Conservation (phyloP, 2,113 vertebrate species). For the Ardeotis arabs region DNA sequence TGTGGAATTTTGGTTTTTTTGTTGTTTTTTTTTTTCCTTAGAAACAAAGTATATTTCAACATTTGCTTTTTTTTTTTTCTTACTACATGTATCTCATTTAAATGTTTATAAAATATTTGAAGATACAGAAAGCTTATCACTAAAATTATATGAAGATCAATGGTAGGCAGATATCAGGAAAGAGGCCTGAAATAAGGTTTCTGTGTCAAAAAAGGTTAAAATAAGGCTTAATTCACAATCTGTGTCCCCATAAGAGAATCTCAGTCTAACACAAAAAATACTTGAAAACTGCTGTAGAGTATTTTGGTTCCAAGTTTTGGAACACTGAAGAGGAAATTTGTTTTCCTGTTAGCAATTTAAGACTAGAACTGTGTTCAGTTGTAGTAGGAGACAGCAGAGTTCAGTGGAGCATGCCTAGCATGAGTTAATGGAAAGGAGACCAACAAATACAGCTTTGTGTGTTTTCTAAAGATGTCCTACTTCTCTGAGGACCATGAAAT, state of each 20-base stretch:
- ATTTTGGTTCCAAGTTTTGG: background rate
- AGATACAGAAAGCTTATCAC: background rate
- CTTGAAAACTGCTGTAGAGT: background rate
- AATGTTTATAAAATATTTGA: background rate
- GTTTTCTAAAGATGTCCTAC: conserved; percentile 60
- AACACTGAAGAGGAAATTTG: background rate
- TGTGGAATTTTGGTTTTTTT: background rate
- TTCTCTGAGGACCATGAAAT: conserved; percentile 35
- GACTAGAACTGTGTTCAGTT: background rate
- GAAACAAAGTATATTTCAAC: background rate
- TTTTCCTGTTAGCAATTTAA: background rate
- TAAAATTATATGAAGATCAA: background rate
- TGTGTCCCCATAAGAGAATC: background rate
- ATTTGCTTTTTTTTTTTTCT: background rate
- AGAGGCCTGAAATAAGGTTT: background rate
- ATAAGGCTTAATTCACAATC: background rate
- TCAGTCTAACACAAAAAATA: background rate
- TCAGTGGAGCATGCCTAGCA: conserved; percentile 10
- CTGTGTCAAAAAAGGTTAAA: background rate
- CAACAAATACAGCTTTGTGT: conserved; percentile 56
- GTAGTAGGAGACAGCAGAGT: background rate
- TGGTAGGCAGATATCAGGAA: background rate
- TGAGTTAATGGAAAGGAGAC: conserved; percentile 20
- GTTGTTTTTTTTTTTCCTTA: background rate
- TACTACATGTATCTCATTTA: background rate